phyloP scores from a whole-genome alignment of 2,888 invertebrate genomes.

The Fabriciana adippe region DNA sequence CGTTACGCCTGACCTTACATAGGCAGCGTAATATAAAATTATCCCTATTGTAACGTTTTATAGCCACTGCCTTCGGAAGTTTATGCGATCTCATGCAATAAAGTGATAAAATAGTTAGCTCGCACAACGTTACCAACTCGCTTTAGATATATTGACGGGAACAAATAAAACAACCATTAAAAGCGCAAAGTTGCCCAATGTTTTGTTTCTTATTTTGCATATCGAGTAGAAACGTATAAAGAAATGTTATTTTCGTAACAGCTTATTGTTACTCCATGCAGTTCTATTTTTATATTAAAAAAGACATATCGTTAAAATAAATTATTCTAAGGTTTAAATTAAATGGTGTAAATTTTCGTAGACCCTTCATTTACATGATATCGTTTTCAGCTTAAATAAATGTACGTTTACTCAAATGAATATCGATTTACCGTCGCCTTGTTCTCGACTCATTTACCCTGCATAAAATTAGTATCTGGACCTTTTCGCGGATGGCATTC shows the following conservation, averaged over 20 bases:
- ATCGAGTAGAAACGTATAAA: constrained; percentile 18
- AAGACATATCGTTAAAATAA: constrained; percentile 3
- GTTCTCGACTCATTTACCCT: constrained; percentile 71
- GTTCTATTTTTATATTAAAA: neutral
- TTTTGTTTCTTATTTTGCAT: constrained; percentile 68
- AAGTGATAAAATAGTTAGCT: constrained; percentile 81
- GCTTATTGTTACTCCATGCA: neutral
- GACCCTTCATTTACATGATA: constrained; percentile 64
- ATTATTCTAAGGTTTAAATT: constrained; percentile 26
- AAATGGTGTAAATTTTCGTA: constrained; percentile 40
- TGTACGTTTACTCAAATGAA: constrained; percentile 72
- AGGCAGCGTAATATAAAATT: constrained; percentile 49
- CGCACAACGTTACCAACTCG: constrained; percentile 67
- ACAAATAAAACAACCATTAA: constrained; percentile 77
- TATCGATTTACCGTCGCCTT: constrained; percentile 65
- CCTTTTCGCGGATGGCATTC: constrained; percentile 66
- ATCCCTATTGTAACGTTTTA: constrained; percentile 69
- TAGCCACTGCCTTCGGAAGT: constrained; percentile 65
- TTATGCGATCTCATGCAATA: constrained; percentile 79
- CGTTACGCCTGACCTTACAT: constrained; percentile 40
- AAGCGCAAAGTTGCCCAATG: constrained; percentile 71
- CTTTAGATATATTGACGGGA: constrained; percentile 72
- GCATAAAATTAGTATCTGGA: constrained; percentile 77
- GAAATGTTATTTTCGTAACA: neutral
- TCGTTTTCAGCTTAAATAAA: constrained; percentile 67